Evolutionary conservation across 2,888 invertebrate genomes (phyloP), one percentile per base, ranked within the genome.

Genomic region (Dryomyza anilis): DNA sequence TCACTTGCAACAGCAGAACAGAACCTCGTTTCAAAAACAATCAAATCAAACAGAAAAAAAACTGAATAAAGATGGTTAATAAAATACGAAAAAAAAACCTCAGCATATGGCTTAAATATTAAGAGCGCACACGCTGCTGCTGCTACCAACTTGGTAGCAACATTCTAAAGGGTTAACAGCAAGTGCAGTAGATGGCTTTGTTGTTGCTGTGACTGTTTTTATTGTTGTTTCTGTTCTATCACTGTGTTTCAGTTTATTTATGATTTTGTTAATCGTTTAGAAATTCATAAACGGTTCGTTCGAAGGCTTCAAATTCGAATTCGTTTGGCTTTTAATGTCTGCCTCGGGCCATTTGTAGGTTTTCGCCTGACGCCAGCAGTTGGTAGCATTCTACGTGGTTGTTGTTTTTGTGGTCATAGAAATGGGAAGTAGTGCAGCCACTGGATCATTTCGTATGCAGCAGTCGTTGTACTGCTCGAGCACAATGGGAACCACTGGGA

Each of bases 31-130:
- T 39, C 30, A 30, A n/a, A n/a, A 36, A 33, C 16, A 30, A 55
- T 10, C 10, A 33, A 14, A 33, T 12, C 16, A 23, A 14, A 21
- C 12, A 48, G n/a, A 27, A 58, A 14, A 46, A 10, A 46, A 29
- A n/a, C n/a, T n/a, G n/a, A n/a, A n/a, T n/a, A n/a, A 46, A 52
- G 39, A 53, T 43, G 36, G 39, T 29, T 61, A 52, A 61, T 61
- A 61, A 61, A 61, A 61, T 61, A 53, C 52, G 53, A 43, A 53
- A 52, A 61, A 21, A 52, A 43, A n/a, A n/a, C n/a, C 33, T n/a
- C 39, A 19, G 27, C 61, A 53, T 61, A 61, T 45, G 61, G 53
- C 30, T 53, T 8, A 53, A 53, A 61, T 61, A 53, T 53, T 43
- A 39, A 61, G 8, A 39, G 39, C 33, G 8, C 14, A n/a, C 14